Percentiles rank a stretch among this genome's conserved stretches.
phyloP scores from a whole-genome alignment of 92 coral and sea anemone species.

The Chrysogorgia sp. region DNA sequence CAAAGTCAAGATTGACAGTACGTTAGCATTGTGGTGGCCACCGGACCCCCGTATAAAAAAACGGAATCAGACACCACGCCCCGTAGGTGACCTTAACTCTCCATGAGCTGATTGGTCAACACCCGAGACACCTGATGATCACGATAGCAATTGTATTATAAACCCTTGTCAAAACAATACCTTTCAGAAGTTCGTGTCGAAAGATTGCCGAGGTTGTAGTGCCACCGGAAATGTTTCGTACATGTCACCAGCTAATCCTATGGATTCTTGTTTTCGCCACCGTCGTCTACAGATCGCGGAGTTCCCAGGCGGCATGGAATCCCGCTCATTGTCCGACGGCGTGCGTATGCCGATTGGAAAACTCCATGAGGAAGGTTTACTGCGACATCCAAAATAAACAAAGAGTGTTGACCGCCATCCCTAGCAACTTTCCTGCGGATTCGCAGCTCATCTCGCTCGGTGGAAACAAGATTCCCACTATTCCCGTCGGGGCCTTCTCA shows the following conservation, averaged over 20 bases:
- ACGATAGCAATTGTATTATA: neutral
- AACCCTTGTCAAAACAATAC: constrained; percentile 3
- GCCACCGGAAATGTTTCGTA: constrained; percentile 14
- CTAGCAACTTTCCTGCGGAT: constrained; percentile 68
- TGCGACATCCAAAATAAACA: constrained; percentile 41
- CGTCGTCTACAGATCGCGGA: neutral
- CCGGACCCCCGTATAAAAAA: too few species aligned
- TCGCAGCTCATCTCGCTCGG: constrained; percentile 69
- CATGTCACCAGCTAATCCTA: neutral
- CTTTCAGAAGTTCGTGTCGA: neutral
- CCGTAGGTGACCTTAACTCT: neutral
- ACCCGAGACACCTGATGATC: neutral
- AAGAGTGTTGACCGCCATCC: constrained; percentile 60
- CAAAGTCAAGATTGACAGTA: too few species aligned
- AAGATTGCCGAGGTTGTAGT: neutral
- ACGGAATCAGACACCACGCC: neutral
- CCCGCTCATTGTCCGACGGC: constrained; percentile 6
- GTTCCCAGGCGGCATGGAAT: neutral
- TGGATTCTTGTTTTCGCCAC: constrained; percentile 10
- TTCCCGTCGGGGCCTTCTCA: constrained; percentile 65
- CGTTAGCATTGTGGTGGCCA: too few species aligned
- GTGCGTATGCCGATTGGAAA: constrained; percentile 20
- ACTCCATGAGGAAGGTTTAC: constrained; percentile 34
- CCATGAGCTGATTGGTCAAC: neutral
- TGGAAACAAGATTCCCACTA: constrained; percentile 69